Base-by-base conservation (phyloP, 2,888 invertebrate genomes). In the Alentia gelatinosa region DNA sequence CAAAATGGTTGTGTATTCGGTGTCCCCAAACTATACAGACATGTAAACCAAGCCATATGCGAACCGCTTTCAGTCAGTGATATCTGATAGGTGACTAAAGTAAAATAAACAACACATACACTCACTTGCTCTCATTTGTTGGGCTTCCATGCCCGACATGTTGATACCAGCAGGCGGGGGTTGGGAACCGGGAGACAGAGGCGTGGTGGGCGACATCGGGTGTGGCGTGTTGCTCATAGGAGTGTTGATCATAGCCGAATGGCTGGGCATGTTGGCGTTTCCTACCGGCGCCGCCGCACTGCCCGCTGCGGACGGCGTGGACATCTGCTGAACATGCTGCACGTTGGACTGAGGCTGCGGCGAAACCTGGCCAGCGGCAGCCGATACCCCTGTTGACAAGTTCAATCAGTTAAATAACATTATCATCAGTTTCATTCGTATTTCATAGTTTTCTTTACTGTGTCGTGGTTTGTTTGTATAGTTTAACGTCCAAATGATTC, bases 191-290 rank as follows among this genome's bases (percentile, higher is more conserved):
- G 91, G 91, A 50, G 93, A 93, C 30, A 93, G 56, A n/a, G 92
- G 90, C 56, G 90, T 89, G 30, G 91, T 92, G 33, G 93, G 94
- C 90, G 93, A 93, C 91, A 93, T 79, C 47, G 93, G 93, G 42
- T 92, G 91, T 23, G 15, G 26, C 4, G 26, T 30, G 35, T 15
- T 35, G 12, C 7, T 26, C 86, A 47, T 42, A 0, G 23, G 23
- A 30, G 26, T 89, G 90, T 91, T 83, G 90, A 74, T 40, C 19
- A 40, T 23, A 26, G n/a, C 33, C n/a, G 68, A 92, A 90, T 50
- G 83, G 37, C 90, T 90, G 26, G 83, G 83, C 23, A 42, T 84
- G 47, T n/a, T 33, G 33, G 23, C 15, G 37, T 23, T 15, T 7
- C 37, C 63, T 9, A 40, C 42, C 23, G 50, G 75, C 1, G 30